Evolutionary conservation across 2,113 vertebrate genomes (phyloP), one percentile per base, ranked within the genome.

Genomic region (Oreamnos americanus): DNA sequence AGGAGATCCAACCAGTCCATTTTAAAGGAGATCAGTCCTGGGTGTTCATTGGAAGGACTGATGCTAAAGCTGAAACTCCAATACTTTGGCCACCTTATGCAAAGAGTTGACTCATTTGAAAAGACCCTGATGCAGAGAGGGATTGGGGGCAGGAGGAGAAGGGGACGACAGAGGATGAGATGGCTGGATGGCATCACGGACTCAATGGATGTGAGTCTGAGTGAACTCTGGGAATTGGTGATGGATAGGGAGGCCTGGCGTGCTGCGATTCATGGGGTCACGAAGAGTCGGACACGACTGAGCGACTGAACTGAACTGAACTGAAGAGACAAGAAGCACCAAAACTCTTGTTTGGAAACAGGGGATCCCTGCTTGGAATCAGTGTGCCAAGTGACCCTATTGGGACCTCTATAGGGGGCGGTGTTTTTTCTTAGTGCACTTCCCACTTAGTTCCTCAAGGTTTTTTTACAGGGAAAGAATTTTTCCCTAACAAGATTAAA

Each of bases 391-490:
- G 19, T 49, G 49, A 43, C 74, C n/a, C 6, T 17, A 16, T 4
- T 1, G 13, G 7, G 25, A 14, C 47, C 21, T 62, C 45, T 4
- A 0, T 7, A n/a, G 28, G 45, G 9, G 67, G 15, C 0, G 0
- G 2, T 7, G 7, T 30, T 86, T 60, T 36, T 91, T 28, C 76
- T 36, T 71, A 17, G 39, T 23, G 47, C 19, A 71, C 67, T 26
- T 81, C 13, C 17, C n/a, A 67, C 15, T 85, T 82, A 45, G 3
- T 74, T 25, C 13, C 55, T 49, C 64, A 51, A 92, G n/a, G 2
- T 81, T 95, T 49, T 49, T 13, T 88, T 67, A 36, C n/a, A 49
- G 21, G 64, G 49, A 78, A 30, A 71, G 0, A 76, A 78, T 92
- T 16, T 55, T 82, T 28, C 21, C 51, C 55, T 82, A 47, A 84